Evolutionary conservation across 2,888 invertebrate species (phyloP), one percentile per base, ranked within the genome.

Genomic region (Xestia c-nigrum): DNA sequence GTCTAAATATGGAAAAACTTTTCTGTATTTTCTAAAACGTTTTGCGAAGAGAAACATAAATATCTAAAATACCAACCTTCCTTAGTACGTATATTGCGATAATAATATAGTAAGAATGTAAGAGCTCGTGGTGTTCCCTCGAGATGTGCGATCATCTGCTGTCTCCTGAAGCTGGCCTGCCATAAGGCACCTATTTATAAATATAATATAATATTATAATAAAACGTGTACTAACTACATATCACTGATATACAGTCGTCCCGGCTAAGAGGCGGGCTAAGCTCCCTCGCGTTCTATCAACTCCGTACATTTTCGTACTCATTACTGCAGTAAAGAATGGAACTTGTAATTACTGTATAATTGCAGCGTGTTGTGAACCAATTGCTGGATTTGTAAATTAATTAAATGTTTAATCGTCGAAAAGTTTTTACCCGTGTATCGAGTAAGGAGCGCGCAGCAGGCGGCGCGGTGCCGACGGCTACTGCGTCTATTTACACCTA

Each of bases 381-480:
- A 9, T 31, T 1, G 21, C 43, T 31, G 31, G 7, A 38, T 10
- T 38, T 24, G 4, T 7, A 24, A n/a, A 43, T 43, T 43, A 0
- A 16, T 64, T 43, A 5, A 38, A 19, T 46, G 5, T 46, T 38
- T 47, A 38, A 38, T 31, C 66, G 31, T 31, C 4, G 43, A 12
- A 70, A 43, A 16, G 21, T 70, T 21, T 70, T 1, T 4, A 46
- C 16, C 10, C 4, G n/a, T 38, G 38, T 47, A 38, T 19, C 31
- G 16, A 66, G 43, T 31, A 19, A 16, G 0, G n/a, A 6, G 16
- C 16, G 38, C 7, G 0, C 16, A 21, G 31, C 14, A 9, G 19
- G n/a, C 19, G n/a, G 40, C n/a, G 68, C 40, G 19, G 9, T 12
- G 68, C 55, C 68, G 68, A 12, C 68, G 68, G 68, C 55, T 12